Conservation (phyloP, 2,888 invertebrate species). For the Lasioglossum leucozonium region DNA sequence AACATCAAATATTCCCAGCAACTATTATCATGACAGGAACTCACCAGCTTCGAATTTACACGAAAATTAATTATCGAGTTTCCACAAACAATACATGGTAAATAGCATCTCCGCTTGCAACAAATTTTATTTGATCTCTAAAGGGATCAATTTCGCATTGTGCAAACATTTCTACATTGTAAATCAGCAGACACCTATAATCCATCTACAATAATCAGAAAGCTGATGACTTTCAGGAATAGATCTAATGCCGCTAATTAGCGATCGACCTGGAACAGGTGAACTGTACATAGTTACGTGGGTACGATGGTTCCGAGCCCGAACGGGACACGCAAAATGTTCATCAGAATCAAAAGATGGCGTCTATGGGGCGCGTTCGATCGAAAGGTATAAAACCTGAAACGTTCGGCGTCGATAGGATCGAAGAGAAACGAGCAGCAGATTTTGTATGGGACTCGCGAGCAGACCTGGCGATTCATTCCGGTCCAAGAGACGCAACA, state of each 20-base stretch:
- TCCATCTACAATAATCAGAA: neutral
- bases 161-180: too few relatives aligned
- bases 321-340: neutral
- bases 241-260: neutral
- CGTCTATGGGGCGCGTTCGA: neutral
- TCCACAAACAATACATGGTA: too few relatives aligned
- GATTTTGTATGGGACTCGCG: constrained; percentile 27
- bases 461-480: constrained; percentile 27
- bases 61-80: too few relatives aligned
- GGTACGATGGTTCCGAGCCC: neutral
- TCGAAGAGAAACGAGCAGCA: neutral
- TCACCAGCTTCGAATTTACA: too few relatives aligned
- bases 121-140: too few relatives aligned
- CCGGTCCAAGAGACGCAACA: neutral
- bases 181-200: too few relatives aligned
- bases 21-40: too few relatives aligned
- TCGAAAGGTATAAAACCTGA: neutral
- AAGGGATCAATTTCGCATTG: too few relatives aligned
- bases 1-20: too few relatives aligned
- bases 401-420: neutral
- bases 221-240: neutral
- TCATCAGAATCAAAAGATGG: neutral
- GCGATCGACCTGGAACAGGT: too few relatives aligned
- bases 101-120: too few relatives aligned
- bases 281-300: neutral